These are phyloP conservation scores for Anguilla pacifica DNA, from an alignment of 2,797 vertebrate genomes.

Conservation along the genomic window DNA sequence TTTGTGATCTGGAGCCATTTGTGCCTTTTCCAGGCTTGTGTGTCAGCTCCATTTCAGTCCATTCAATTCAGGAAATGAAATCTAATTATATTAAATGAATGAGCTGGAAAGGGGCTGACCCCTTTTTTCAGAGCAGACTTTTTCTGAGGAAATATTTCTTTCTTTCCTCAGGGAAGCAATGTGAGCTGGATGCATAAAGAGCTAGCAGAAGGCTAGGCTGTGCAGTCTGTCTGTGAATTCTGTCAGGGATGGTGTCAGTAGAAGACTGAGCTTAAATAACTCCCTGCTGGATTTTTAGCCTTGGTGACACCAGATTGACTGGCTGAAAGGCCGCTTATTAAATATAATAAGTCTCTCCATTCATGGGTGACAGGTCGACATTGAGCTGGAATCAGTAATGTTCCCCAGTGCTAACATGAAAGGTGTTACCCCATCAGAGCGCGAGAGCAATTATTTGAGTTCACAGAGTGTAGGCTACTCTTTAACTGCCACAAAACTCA, in stretches of 20 bases:
- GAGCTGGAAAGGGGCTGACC: no score
- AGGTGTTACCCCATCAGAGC: neutral
- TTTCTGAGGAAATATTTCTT: no score
- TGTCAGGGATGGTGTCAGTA: neutral
- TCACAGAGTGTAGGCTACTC: neutral
- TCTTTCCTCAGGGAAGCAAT: neutral
- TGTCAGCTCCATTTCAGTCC: no score
- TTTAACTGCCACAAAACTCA: neutral
- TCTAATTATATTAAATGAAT: no score
- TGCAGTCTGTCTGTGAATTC: neutral
- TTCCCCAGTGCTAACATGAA: neutral
- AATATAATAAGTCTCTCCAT: conserved; percentile 17
- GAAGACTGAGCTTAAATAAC: neutral
- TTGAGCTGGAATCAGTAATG: neutral
- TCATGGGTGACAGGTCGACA: no score
- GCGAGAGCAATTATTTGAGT: neutral
- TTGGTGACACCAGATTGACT: neutral
- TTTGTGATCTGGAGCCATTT: no score
- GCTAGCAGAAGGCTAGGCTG: no score
- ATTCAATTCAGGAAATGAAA: no score
- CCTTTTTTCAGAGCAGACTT: no score
- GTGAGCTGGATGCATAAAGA: neutral
- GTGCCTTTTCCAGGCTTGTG: no score
- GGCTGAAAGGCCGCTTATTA: neutral
- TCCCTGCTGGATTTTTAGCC: neutral